Conservation (phyloP, 2,113 vertebrate genomes). For the Narcine bancroftii region DNA sequence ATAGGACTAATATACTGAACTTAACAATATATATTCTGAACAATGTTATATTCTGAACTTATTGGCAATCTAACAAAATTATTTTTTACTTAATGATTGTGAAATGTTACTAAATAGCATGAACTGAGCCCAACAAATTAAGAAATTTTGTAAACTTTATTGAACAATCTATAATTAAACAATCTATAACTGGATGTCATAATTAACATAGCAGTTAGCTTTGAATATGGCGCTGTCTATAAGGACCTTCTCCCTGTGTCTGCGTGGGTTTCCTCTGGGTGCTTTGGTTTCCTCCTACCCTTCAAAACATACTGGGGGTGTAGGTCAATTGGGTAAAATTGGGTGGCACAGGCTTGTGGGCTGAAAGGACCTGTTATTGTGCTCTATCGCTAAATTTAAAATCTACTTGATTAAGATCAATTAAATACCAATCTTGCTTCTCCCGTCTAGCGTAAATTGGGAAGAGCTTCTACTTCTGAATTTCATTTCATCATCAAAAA, state of each 20-base stretch:
- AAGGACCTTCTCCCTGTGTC: too few relatives aligned
- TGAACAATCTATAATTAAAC: not conserved
- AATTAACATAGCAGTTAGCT: too few relatives aligned
- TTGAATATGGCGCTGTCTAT: too few relatives aligned
- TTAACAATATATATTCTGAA: not conserved
- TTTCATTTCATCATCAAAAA: not conserved
- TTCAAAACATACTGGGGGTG: too few relatives aligned
- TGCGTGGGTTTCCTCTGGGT: too few relatives aligned
- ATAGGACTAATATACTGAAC: not conserved
- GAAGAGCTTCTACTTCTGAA: not conserved
- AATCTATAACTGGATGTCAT: too few relatives aligned
- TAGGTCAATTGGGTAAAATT: too few relatives aligned
- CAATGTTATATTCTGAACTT: not conserved
- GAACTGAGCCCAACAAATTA: not conserved
- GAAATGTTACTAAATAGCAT: not conserved
- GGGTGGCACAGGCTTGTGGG: too few relatives aligned
- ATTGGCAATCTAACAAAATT: not conserved
- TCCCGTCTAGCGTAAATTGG: not conserved
- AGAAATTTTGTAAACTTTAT: not conserved
- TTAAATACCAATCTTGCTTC: not conserved
- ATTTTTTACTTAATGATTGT: not conserved
- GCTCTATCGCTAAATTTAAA: too few relatives aligned
- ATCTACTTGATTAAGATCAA: too few relatives aligned
- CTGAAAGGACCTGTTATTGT: too few relatives aligned
- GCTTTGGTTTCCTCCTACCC: too few relatives aligned